Percentiles rank a stretch among this genome's conserved stretches.
Conservation (phyloP, 1,140 invertebrate genomes). For the Leptoteleia sp. region DNA sequence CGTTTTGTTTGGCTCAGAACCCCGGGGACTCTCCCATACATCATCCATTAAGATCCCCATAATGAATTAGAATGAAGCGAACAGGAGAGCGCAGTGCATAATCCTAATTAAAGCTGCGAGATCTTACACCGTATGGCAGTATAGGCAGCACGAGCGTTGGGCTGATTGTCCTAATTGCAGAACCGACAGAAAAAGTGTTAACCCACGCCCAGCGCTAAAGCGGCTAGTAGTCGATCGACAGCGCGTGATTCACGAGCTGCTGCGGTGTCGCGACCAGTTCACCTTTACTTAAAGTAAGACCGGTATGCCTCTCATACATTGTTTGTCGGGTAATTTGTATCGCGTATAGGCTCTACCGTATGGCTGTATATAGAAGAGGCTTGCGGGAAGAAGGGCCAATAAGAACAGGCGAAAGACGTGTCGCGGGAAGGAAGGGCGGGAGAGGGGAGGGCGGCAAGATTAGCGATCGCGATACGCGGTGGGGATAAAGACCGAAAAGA, state of each 20-base stretch:
- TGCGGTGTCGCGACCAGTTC: slow-evolving; percentile 62
- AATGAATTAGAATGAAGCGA: slow-evolving; percentile 57
- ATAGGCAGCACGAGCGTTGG: slow-evolving; percentile 56
- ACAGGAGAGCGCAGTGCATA: slow-evolving; percentile 39
- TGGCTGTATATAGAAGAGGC: slow-evolving; percentile 57
- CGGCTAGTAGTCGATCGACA: slow-evolving; percentile 58
- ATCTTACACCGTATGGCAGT: slow-evolving; percentile 58
- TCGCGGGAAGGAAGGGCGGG: slow-evolving; percentile 24
- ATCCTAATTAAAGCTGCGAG: slow-evolving; percentile 67
- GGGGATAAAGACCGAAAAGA: slow-evolving; percentile 57
- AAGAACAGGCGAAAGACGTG: slow-evolving; percentile 11
- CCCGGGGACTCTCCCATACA: too few relatives aligned
- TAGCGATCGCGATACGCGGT: slow-evolving; percentile 61
- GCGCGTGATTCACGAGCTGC: slow-evolving; percentile 65
- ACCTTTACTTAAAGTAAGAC: slow-evolving; percentile 65
- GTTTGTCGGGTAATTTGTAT: slow-evolving; percentile 69
- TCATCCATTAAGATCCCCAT: slow-evolving; percentile 57
- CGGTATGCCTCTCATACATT: slow-evolving; percentile 64
- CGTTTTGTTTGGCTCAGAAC: slow-evolving; percentile 33
- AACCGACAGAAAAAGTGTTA: slow-evolving; percentile 56
- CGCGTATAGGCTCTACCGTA: slow-evolving; percentile 42
- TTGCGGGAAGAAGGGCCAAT: slow-evolving; percentile 25
- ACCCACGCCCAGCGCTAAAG: slow-evolving; percentile 59
- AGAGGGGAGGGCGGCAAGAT: slow-evolving; percentile 18
- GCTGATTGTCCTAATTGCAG: slow-evolving; percentile 68